Percentiles rank a stretch among this genome's conserved stretches.
These are phyloP conservation scores for Horisme vitalbata DNA, from an alignment of 2,888 invertebrate genomes.

Conservation along the genomic window DNA sequence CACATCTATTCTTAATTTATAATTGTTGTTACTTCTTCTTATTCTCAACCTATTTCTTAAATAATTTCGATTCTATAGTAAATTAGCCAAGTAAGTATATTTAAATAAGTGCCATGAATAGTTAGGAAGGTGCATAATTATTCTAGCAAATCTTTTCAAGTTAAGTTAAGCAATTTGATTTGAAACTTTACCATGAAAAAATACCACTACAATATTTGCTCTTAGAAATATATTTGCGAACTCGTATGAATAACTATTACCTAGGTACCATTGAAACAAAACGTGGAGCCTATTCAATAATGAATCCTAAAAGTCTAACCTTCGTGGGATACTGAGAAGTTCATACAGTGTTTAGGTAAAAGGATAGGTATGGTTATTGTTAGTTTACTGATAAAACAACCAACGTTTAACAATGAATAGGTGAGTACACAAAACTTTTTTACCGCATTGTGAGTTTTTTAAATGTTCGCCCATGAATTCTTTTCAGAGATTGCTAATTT, in stretches of 20 bases:
- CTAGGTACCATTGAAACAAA: too few species aligned
- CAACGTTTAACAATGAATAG: slow-evolving; percentile 16
- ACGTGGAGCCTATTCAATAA: background rate
- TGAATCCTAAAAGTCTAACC: slow-evolving; percentile 9
- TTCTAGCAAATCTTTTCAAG: too few species aligned
- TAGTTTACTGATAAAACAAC: slow-evolving; percentile 21
- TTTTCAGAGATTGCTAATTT: slow-evolving; percentile 43
- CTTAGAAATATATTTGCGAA: background rate
- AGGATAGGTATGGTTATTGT: slow-evolving; percentile 25
- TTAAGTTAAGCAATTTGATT: background rate
- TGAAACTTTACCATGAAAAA: background rate
- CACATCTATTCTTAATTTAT: too few species aligned
- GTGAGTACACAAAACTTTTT: slow-evolving; percentile 24
- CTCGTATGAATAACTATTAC: background rate
- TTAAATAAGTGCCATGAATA: too few species aligned
- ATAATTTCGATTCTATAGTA: too few species aligned
- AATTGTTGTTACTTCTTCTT: too few species aligned
- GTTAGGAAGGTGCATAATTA: too few species aligned
- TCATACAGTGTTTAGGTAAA: slow-evolving; percentile 8
- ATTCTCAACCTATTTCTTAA: too few species aligned
- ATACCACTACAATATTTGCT: background rate
- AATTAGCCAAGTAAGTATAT: too few species aligned
- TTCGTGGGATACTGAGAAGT: slow-evolving; percentile 16
- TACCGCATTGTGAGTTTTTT: slow-evolving; percentile 29
- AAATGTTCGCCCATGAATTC: slow-evolving; percentile 29